These are phyloP conservation scores for Amphiprion clarkii DNA, from an alignment of 2,797 vertebrate species.

Conservation along the genomic window DNA sequence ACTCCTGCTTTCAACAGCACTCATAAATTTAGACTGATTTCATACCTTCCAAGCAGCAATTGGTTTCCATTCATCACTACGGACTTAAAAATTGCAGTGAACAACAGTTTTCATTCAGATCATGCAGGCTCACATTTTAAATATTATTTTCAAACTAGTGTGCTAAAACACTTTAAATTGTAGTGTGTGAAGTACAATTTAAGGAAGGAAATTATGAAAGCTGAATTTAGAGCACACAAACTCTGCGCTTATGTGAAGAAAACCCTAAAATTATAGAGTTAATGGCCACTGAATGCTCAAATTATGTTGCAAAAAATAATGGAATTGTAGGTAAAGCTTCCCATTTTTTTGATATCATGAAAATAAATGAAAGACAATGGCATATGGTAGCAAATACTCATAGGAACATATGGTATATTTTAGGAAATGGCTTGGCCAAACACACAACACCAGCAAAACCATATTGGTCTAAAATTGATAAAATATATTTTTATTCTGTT, in stretches of 20 bases:
- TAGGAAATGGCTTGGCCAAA: no score
- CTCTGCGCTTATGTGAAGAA: not conserved
- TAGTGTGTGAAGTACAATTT: not conserved
- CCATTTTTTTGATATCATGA: no score
- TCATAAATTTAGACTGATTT: constrained; percentile 1
- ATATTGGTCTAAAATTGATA: no score
- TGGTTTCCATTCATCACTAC: constrained; percentile 13
- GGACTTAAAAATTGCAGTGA: not conserved
- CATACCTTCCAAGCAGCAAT: not conserved
- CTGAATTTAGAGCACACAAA: not conserved
- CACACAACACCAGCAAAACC: no score
- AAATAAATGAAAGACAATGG: not conserved
- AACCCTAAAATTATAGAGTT: not conserved
- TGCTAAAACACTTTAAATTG: not conserved
- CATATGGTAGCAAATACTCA: not conserved
- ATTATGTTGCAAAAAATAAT: no score
- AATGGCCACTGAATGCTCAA: not conserved
- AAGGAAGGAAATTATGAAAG: not conserved
- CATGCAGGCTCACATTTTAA: not conserved
- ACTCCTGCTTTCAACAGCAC: not conserved
- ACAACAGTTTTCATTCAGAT: not conserved
- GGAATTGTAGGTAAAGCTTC: no score
- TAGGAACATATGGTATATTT: not conserved
- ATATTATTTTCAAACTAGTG: not conserved
- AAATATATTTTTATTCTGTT: not conserved